A percentile compares a stretch with the other conserved stretches of the same genome.
Conservation (phyloP, 2,888 invertebrate species). For the Ligdia adustata region DNA sequence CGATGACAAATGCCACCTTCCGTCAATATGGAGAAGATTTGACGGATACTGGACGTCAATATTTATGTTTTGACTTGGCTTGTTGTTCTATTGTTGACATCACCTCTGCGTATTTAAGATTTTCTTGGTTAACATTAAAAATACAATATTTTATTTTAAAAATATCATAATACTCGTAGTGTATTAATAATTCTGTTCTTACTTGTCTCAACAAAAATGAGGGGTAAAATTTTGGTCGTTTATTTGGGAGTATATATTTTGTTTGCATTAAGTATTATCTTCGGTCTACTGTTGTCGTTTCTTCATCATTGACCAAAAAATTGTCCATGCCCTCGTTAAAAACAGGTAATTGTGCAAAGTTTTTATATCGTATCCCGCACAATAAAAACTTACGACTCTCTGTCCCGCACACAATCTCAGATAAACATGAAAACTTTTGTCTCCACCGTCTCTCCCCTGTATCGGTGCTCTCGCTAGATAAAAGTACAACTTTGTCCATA, state of each 20-base stretch:
- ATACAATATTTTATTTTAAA: neutral
- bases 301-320: too few relatives aligned
- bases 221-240: too few relatives aligned
- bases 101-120: too few relatives aligned
- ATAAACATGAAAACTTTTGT: slow-evolving; percentile 15
- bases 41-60: slow-evolving; percentile 30
- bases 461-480: slow-evolving; percentile 5
- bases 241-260: neutral
- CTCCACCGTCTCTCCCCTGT: slow-evolving; percentile 31
- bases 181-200: too few relatives aligned
- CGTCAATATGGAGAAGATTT: slow-evolving; percentile 37
- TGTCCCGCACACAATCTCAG: slow-evolving; percentile 9
- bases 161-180: too few relatives aligned
- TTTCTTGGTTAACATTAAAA: neutral
- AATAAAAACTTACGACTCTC: neutral
- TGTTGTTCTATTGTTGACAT: neutral
- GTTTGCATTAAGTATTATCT: too few relatives aligned
- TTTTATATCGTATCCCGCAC: neutral
- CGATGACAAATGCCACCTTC: slow-evolving; percentile 30
- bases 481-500: slow-evolving; percentile 46
- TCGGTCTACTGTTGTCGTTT: too few relatives aligned
- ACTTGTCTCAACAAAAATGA: too few relatives aligned
- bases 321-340: neutral
- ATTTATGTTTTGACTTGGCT: slow-evolving; percentile 19
- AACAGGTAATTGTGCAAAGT: neutral